Evolutionary conservation across 2,113 vertebrate species (phyloP).

Genomic region (Hylia prasina): DNA sequence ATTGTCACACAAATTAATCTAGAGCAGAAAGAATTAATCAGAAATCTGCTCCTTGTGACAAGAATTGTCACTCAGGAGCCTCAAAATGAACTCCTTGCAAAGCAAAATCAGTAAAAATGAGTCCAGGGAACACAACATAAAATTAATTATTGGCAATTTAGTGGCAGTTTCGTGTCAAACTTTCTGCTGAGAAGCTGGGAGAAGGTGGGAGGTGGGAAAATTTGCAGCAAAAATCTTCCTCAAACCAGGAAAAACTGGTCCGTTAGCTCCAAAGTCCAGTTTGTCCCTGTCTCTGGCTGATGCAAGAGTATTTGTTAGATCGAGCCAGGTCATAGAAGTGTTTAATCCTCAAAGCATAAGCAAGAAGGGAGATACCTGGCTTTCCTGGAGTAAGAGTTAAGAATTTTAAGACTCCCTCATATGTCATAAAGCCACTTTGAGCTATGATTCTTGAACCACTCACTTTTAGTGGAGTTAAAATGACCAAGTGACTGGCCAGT

Average conservation of each 20-base stretch:
- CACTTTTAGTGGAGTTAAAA: background rate
- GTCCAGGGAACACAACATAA: background rate
- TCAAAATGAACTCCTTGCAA: background rate
- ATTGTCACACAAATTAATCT: slow-evolving; percentile 43
- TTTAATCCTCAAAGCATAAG: background rate
- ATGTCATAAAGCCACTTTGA: background rate
- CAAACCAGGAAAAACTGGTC: background rate
- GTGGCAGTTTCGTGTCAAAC: background rate
- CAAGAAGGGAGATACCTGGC: background rate
- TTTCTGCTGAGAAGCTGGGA: background rate
- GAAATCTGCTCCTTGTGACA: slow-evolving; percentile 25
- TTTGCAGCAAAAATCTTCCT: background rate
- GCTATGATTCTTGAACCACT: background rate
- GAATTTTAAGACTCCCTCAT: background rate
- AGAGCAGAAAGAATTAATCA: slow-evolving; percentile 41
- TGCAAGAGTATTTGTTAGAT: background rate
- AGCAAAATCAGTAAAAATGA: background rate
- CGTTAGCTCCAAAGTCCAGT: background rate
- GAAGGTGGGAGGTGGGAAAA: background rate
- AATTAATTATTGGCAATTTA: background rate
- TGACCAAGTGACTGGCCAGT: background rate
- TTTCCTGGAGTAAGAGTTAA: background rate
- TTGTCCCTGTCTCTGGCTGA: background rate
- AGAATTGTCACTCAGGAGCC: slow-evolving; percentile 15
- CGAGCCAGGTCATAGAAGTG: background rate